These are phyloP conservation scores for Archilochus colubris DNA, from an alignment of 2,113 vertebrate genomes.

Conservation along the genomic window DNA sequence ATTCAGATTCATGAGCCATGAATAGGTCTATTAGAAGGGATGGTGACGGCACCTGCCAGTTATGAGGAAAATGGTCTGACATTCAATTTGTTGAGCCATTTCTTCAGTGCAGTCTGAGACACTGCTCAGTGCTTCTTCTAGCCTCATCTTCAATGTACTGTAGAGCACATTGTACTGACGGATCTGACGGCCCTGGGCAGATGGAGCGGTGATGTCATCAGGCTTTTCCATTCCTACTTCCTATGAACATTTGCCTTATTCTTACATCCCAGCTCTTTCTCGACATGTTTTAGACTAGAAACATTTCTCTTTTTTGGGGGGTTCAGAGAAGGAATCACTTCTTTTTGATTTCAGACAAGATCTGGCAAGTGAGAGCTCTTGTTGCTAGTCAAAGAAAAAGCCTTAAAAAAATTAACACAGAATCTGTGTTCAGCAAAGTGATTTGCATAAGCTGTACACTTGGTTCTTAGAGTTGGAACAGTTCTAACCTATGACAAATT, in stretches of 20 bases:
- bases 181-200: constrained; percentile 41
- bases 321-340: constrained; percentile 73
- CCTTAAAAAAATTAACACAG: constrained; percentile 73
- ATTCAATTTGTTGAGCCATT: not conserved
- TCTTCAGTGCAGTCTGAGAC: not conserved
- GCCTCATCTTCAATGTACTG: constrained; percentile 28
- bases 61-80: not conserved
- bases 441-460: constrained; percentile 81
- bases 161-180: constrained; percentile 53
- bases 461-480: constrained; percentile 83
- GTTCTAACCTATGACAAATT: constrained; percentile 88
- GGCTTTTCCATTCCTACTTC: constrained; percentile 60
- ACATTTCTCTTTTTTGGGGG: constrained; percentile 40
- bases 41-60: not conserved
- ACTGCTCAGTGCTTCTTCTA: not conserved
- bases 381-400: constrained; percentile 63
- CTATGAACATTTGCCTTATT: constrained; percentile 66
- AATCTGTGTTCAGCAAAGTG: constrained; percentile 77
- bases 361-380: constrained; percentile 76
- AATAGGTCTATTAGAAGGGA: not conserved
- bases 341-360: constrained; percentile 78
- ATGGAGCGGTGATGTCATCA: constrained; percentile 56
- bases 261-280: constrained; percentile 66
- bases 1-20: not conserved
- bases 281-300: constrained; percentile 67